Evolutionary conservation across 2,797 vertebrate species (phyloP).

Genomic region (Anabacerthia variegaticeps): DNA sequence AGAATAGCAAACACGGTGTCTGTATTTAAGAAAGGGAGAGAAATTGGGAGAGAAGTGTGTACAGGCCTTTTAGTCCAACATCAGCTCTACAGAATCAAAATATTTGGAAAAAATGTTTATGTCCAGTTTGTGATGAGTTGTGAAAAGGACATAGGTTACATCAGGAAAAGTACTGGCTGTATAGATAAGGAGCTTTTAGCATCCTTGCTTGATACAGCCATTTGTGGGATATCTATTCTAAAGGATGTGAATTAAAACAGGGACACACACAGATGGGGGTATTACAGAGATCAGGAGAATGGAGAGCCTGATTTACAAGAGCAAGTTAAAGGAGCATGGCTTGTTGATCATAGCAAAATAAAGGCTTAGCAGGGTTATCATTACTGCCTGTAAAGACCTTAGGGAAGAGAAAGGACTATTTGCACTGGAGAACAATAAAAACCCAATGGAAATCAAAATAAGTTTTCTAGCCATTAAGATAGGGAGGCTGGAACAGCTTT

Average conservation of each 20-base stretch:
- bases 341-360: slow-evolving; percentile 13
- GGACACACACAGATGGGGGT: not conserved
- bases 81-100: not conserved
- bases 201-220: not conserved
- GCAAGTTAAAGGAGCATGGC: not conserved
- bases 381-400: not conserved
- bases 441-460: not conserved
- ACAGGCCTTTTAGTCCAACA: not conserved
- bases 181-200: not conserved
- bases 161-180: not conserved
- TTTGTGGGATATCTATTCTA: not conserved
- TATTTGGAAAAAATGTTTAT: not conserved
- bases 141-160: not conserved
- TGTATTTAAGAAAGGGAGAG: slow-evolving; percentile 12
- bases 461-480: not conserved
- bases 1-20: slow-evolving; percentile 26
- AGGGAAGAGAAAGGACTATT: not conserved
- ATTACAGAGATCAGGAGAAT: not conserved
- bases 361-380: slow-evolving; percentile 15
- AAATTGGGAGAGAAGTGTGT: not conserved
- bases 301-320: slow-evolving; percentile 9
- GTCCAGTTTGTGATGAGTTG: not conserved
- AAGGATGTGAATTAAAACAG: not conserved
- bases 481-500: not conserved
- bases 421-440: not conserved